Conservation (phyloP, 2,113 vertebrate genomes). For the Ursus arctos region DNA sequence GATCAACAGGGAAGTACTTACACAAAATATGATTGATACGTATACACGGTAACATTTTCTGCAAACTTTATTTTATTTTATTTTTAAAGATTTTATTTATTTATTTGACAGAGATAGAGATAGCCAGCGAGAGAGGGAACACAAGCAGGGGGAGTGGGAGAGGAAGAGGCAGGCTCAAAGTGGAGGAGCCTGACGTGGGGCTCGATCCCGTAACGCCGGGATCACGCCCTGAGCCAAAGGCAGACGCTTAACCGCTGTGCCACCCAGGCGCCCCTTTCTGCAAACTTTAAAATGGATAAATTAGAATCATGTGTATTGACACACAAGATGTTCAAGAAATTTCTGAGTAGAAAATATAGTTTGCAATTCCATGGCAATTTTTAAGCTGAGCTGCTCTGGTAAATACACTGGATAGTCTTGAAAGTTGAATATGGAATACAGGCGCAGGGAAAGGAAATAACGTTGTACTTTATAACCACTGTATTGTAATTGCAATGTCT, state of each 20-base stretch:
- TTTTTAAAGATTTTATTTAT: too few relatives aligned
- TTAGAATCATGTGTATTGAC: neutral
- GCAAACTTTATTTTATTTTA: neutral
- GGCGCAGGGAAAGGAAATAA: neutral
- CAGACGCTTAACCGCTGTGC: too few relatives aligned
- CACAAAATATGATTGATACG: neutral
- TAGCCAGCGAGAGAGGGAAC: too few relatives aligned
- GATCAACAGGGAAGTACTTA: neutral
- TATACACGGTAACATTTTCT: neutral
- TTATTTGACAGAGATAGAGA: too few relatives aligned
- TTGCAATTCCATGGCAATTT: neutral
- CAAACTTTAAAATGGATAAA: neutral
- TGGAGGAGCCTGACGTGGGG: too few relatives aligned
- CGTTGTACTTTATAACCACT: neutral
- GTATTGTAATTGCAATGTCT: neutral
- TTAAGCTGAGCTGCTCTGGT: neutral
- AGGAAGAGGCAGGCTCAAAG: too few relatives aligned
- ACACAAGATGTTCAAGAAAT: neutral
- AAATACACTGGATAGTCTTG: neutral
- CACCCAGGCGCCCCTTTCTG: neutral
- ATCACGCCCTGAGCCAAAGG: too few relatives aligned
- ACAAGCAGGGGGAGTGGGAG: too few relatives aligned
- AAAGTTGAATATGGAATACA: neutral
- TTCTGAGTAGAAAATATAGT: neutral
- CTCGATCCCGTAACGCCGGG: too few relatives aligned